These are phyloP conservation scores for Cecropterus lyciades DNA, from an alignment of 1,140 invertebrate species.

Conservation along the genomic window DNA sequence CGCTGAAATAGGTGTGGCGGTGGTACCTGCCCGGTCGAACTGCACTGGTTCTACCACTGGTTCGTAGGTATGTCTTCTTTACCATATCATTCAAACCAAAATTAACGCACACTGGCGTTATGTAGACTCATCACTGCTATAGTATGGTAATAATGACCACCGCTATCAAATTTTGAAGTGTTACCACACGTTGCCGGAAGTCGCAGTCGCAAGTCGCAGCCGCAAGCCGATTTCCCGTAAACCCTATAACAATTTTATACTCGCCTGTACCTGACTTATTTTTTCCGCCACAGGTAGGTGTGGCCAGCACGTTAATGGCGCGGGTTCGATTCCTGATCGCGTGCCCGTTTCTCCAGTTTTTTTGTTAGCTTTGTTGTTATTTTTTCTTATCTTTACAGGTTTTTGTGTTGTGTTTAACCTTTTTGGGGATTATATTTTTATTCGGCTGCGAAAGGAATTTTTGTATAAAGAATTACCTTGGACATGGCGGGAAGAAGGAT, in stretches of 20 bases:
- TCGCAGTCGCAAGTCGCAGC: constrained; percentile 4
- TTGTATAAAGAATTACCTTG: constrained; percentile 33
- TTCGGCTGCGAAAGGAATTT: constrained; percentile 42
- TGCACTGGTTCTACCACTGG: no score
- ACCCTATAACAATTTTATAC: constrained; percentile 31
- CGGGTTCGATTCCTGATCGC: constrained; percentile 67
- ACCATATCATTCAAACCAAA: no score
- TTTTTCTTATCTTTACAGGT: constrained; percentile 42
- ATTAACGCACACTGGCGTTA: no score
- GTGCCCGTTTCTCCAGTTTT: constrained; percentile 61
- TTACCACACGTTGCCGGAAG: no score
- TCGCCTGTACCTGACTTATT: constrained; percentile 44
- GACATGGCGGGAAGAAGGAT: constrained; percentile 6
- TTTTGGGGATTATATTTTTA: constrained; percentile 28
- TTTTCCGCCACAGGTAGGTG: constrained; percentile 63
- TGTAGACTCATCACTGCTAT: no score
- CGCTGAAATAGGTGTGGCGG: no score
- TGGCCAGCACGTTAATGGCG: constrained; percentile 66
- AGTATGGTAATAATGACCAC: no score
- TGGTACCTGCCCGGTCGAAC: no score
- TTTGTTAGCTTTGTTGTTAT: constrained; percentile 44
- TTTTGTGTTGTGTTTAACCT: constrained; percentile 37
- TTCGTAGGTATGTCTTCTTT: no score
- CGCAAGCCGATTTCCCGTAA: background rate
- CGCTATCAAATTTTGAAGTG: no score